Conservation (phyloP, 2,797 vertebrate species). For the Coreius guichenoti region DNA sequence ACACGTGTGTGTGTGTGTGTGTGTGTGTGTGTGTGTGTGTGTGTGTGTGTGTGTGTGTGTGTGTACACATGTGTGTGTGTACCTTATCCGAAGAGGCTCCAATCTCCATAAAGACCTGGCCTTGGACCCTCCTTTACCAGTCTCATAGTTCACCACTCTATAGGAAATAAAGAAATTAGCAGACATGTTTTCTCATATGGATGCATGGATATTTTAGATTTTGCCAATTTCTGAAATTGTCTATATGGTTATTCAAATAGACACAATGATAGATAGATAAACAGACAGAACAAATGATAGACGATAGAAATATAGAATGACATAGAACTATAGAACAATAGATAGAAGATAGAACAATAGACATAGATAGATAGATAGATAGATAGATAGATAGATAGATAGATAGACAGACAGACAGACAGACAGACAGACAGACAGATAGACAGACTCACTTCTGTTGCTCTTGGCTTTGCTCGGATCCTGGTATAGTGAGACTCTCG, state of each 20-base stretch:
- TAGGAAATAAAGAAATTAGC: slow-evolving; percentile 56
- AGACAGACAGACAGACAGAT: neutral
- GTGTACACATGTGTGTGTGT: neutral
- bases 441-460: slow-evolving; percentile 84
- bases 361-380: neutral
- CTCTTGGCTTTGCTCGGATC: slow-evolving; percentile 86
- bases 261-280: neutral
- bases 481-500: slow-evolving; percentile 94
- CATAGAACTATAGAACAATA: neutral
- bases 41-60: neutral
- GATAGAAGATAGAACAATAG: neutral
- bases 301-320: neutral
- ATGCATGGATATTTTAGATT: neutral
- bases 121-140: slow-evolving; percentile 88
- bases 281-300: neutral
- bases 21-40: neutral
- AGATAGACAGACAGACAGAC: neutral
- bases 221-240: neutral
- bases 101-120: slow-evolving; percentile 97
- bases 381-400: neutral
- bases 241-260: neutral
- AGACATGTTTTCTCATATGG: neutral
- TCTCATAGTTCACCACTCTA: slow-evolving; percentile 94
- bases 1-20: too few relatives aligned
- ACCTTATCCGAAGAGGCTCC: slow-evolving; percentile 98